Conservation (phyloP, 2,888 invertebrate species). For the Eumacrocentrus americanus region DNA sequence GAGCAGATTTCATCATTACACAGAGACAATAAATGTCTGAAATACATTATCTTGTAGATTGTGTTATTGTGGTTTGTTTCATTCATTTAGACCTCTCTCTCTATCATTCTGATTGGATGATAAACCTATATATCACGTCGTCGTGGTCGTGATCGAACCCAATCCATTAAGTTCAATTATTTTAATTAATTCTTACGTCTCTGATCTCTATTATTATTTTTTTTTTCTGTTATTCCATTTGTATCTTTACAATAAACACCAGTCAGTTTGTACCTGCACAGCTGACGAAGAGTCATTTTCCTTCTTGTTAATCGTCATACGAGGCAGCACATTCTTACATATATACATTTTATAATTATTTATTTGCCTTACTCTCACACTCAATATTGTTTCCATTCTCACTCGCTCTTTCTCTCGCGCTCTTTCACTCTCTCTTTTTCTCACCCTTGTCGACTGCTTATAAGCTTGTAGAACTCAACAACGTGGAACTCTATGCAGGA, state of each 20-base stretch:
- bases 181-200: too few species aligned
- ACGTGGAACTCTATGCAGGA: constrained; percentile 24
- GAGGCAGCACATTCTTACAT: constrained; percentile 53
- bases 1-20: constrained; percentile 43
- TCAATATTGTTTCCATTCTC: constrained; percentile 32
- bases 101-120: neutral
- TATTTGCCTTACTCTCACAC: constrained; percentile 42
- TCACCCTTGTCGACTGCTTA: too few species aligned
- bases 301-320: constrained; percentile 37
- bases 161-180: constrained; percentile 9
- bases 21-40: constrained; percentile 51
- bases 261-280: constrained; percentile 15
- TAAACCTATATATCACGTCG: too few species aligned
- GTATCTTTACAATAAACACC: neutral
- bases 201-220: constrained; percentile 26
- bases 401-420: constrained; percentile 6
- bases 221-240: constrained; percentile 30
- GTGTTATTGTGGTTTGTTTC: constrained; percentile 23
- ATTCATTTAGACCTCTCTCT: constrained; percentile 24
- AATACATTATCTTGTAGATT: too few species aligned
- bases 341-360: constrained; percentile 54
- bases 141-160: neutral
- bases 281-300: constrained; percentile 11
- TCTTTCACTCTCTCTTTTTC: constrained; percentile 7
- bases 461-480: constrained; percentile 5